A percentile compares a stretch with the other conserved stretches of the same genome.
These are phyloP conservation scores for Penelope pileata DNA, from an alignment of 2,113 vertebrate genomes.

Conservation along the genomic window DNA sequence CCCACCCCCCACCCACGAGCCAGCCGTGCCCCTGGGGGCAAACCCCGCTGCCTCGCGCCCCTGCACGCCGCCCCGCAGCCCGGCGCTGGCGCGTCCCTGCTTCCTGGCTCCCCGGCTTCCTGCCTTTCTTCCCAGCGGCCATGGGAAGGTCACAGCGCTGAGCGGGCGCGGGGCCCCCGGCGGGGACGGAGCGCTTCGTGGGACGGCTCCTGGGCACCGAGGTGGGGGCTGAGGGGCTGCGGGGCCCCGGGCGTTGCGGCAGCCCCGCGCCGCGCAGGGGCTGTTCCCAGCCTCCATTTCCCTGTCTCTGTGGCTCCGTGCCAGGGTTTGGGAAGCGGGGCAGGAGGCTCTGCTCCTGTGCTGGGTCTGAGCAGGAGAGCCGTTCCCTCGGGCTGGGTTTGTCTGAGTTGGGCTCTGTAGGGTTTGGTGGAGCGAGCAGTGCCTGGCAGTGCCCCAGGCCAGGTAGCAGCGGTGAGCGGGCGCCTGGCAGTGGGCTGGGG, in stretches of 20 bases:
- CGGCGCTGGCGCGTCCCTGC: background rate
- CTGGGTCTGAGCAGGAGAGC: background rate
- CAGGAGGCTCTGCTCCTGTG: background rate
- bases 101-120: conserved; percentile 53
- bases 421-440: background rate
- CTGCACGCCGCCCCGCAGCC: background rate
- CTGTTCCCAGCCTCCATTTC: background rate
- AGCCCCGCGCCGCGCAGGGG: background rate
- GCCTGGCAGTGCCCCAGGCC: background rate
- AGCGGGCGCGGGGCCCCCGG: background rate
- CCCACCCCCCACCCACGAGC: background rate
- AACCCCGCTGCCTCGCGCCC: background rate
- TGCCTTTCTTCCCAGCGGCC: conserved; percentile 54
- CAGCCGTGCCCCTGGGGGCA: background rate
- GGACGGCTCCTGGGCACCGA: background rate
- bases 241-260: background rate
- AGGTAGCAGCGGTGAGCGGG: background rate
- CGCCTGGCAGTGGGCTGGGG: background rate
- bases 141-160: background rate
- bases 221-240: background rate
- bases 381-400: background rate
- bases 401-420: background rate
- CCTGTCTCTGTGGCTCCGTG: background rate
- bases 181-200: background rate
- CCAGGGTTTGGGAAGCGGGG: background rate